A percentile compares a stretch with the other conserved stretches of the same genome.
Evolutionary conservation across 2,797 vertebrate genomes (phyloP).

Genomic region (Luscinia luscinia): DNA sequence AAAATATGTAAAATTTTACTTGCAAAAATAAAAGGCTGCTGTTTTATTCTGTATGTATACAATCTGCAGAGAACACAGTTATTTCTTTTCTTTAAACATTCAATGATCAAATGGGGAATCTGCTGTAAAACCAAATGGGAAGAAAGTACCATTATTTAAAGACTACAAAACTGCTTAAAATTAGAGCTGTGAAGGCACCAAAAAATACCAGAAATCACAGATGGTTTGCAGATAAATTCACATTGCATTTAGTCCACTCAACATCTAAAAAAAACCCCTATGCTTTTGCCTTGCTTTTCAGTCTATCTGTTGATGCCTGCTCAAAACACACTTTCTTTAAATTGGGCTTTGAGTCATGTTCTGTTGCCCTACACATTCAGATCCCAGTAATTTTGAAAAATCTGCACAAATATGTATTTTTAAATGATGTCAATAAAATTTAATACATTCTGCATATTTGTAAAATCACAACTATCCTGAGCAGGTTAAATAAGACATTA

Average conservation of each 20-base stretch:
- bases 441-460: slow-evolving; percentile 67
- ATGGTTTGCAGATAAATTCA: slow-evolving; percentile 80
- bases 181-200: slow-evolving; percentile 79
- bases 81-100: slow-evolving; percentile 66
- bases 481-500: slow-evolving; percentile 72
- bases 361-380: slow-evolving; percentile 69
- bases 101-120: slow-evolving; percentile 72
- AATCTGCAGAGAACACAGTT: slow-evolving; percentile 68
- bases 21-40: slow-evolving; percentile 79
- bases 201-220: slow-evolving; percentile 80
- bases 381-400: slow-evolving; percentile 67
- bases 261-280: slow-evolving; percentile 71
- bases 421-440: slow-evolving; percentile 64
- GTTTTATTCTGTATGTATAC: slow-evolving; percentile 69
- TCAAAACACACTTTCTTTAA: slow-evolving; percentile 74
- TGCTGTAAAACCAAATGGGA: slow-evolving; percentile 70
- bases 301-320: slow-evolving; percentile 76
- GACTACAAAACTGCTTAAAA: slow-evolving; percentile 81
- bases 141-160: slow-evolving; percentile 81
- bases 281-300: slow-evolving; percentile 73
- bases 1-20: slow-evolving; percentile 80
- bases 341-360: slow-evolving; percentile 76
- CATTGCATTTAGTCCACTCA: slow-evolving; percentile 79
- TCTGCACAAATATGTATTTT: slow-evolving; percentile 72
- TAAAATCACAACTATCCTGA: slow-evolving; percentile 57